These are phyloP conservation scores for Ennomos erosarius DNA, from an alignment of 2,888 invertebrate species.

Conservation along the genomic window DNA sequence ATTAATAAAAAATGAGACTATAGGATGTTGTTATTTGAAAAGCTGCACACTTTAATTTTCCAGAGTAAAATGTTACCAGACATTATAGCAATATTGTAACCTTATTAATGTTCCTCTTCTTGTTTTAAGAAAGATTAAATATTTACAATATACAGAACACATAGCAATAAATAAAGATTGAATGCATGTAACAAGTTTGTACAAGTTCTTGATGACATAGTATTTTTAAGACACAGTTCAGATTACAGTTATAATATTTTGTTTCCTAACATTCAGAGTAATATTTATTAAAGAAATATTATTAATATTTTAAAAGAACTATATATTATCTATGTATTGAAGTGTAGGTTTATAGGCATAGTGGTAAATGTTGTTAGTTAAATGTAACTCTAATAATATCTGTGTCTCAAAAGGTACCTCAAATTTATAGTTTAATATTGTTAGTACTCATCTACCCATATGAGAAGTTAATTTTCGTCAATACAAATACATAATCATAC, in stretches of 20 bases:
- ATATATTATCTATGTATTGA: conserved; percentile 87
- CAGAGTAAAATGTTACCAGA: conserved; percentile 81
- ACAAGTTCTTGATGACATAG: conserved; percentile 84
- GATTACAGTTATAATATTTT: conserved; percentile 81
- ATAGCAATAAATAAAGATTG: conserved; percentile 83
- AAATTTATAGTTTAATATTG: neutral
- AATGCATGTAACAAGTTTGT: conserved; percentile 82
- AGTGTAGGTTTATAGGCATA: conserved; percentile 82
- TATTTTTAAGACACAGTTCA: conserved; percentile 78
- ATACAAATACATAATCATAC: no score
- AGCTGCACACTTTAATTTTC: conserved; percentile 82
- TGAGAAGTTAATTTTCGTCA: no score
- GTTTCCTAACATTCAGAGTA: conserved; percentile 86
- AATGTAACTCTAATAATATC: conserved; percentile 68
- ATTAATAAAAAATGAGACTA: conserved; percentile 55
- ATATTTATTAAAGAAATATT: conserved; percentile 83
- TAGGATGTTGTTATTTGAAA: conserved; percentile 82
- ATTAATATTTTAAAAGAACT: conserved; percentile 74
- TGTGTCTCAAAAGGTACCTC: conserved; percentile 50
- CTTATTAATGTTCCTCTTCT: conserved; percentile 85
- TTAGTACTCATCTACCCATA: no score
- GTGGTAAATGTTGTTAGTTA: conserved; percentile 67
- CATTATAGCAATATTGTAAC: conserved; percentile 77
- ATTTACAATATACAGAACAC: conserved; percentile 84
- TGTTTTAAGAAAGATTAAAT: conserved; percentile 85